These are phyloP conservation scores for Thera obeliscata DNA, from an alignment of 2,888 invertebrate species.

Conservation along the genomic window DNA sequence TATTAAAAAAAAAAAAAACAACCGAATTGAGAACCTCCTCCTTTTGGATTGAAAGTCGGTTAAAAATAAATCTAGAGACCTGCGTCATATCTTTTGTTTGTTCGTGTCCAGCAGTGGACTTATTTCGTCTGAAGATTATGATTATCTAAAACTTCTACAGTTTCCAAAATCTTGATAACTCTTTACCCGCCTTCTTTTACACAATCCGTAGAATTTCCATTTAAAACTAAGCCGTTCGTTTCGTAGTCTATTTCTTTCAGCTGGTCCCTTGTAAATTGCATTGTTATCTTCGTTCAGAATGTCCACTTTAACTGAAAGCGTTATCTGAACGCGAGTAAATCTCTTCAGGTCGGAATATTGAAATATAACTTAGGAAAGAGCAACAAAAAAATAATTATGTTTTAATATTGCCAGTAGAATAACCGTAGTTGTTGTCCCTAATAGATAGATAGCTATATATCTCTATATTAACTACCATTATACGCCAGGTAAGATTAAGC, in stretches of 20 bases:
- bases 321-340: slow-evolving; percentile 70
- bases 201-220: slow-evolving; percentile 30
- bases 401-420: too few relatives aligned
- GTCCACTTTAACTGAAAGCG: slow-evolving; percentile 53
- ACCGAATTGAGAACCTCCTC: too few relatives aligned
- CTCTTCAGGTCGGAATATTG: slow-evolving; percentile 54
- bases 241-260: slow-evolving; percentile 39
- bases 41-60: too few relatives aligned
- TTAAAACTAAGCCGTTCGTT: slow-evolving; percentile 31
- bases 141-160: neutral
- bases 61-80: too few relatives aligned
- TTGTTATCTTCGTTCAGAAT: slow-evolving; percentile 62
- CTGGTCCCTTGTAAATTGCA: slow-evolving; percentile 67
- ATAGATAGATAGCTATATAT: too few relatives aligned
- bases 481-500: too few relatives aligned
- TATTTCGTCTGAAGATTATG: too few relatives aligned
- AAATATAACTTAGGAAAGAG: slow-evolving; percentile 55
- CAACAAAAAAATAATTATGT: neutral
- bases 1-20: too few relatives aligned
- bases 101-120: too few relatives aligned
- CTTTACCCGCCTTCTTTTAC: slow-evolving; percentile 16
- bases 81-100: too few relatives aligned
- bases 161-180: slow-evolving; percentile 25
- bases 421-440: too few relatives aligned
- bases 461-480: too few relatives aligned